phyloP scores from a whole-genome alignment of 2,797 vertebrate genomes.

The Typhlichthys eigenmanni region DNA sequence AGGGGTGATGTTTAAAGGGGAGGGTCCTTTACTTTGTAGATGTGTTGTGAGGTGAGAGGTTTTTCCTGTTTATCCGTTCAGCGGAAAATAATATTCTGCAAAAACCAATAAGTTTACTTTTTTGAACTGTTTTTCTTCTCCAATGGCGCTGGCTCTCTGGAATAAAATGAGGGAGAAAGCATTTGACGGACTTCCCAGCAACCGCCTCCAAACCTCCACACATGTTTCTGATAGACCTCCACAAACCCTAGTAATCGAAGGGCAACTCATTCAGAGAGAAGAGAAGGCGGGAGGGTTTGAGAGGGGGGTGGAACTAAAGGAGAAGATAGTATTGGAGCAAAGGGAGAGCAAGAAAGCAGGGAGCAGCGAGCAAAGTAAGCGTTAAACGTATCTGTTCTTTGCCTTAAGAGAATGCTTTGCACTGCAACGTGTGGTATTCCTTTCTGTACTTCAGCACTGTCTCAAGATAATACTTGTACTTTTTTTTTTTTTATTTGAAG shows the following conservation, averaged over 20 bases:
- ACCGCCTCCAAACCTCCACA: constrained; percentile 77
- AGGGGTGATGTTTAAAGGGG: background rate
- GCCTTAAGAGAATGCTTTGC: constrained; percentile 43
- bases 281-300: constrained; percentile 7
- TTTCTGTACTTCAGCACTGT: constrained; percentile 8
- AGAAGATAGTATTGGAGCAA: constrained; percentile 35
- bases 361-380: constrained; percentile 25
- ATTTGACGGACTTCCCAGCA: constrained; percentile 74
- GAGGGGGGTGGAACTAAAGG: constrained; percentile 16
- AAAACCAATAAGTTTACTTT: constrained; percentile 65
- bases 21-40: constrained; percentile 47
- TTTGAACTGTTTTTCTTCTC: constrained; percentile 72
- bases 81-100: constrained; percentile 73
- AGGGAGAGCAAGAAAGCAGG: constrained; percentile 52
- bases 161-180: constrained; percentile 62
- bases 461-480: constrained; percentile 3
- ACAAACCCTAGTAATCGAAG: constrained; percentile 76
- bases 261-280: constrained; percentile 71
- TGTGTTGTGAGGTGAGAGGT: constrained; percentile 58
- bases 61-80: constrained; percentile 67
- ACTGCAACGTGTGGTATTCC: constrained; percentile 20
- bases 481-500: no score
- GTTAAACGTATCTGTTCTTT: constrained; percentile 55
- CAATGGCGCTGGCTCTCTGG: constrained; percentile 51
- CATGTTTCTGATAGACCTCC: constrained; percentile 86